Conservation (phyloP, 1,140 invertebrate genomes). For the Diachasma alloeum region DNA sequence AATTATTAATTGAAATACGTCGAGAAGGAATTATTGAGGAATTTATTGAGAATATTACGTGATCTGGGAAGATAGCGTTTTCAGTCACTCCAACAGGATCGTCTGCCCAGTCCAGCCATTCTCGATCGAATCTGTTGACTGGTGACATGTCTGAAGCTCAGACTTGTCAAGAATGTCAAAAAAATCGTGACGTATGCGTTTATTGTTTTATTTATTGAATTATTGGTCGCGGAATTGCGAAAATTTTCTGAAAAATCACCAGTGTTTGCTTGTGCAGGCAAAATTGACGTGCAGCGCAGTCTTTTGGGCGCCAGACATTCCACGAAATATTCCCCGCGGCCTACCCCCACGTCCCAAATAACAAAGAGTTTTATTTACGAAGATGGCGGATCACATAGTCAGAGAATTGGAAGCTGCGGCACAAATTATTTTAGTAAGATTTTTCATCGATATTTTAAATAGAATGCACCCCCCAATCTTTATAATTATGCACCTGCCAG, state of each 20-base stretch:
- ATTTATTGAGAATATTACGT: constrained; percentile 36
- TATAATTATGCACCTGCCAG: neutral
- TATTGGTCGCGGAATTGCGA: too few species aligned
- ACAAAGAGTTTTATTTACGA: constrained; percentile 33
- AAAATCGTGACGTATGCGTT: too few species aligned
- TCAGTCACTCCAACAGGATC: constrained; percentile 39
- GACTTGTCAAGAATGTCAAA: too few species aligned
- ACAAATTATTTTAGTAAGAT: constrained; percentile 74
- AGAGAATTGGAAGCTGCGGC: constrained; percentile 74
- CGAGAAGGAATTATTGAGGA: neutral
- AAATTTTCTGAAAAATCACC: too few species aligned
- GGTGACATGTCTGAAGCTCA: too few species aligned
- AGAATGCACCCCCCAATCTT: neutral
- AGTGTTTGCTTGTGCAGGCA: too few species aligned
- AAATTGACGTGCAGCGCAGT: too few species aligned
- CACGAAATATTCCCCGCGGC: too few species aligned
- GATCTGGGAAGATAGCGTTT: constrained; percentile 44
- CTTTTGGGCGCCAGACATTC: too few species aligned
- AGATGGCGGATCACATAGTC: constrained; percentile 63
- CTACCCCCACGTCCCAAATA: too few species aligned
- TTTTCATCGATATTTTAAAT: neutral
- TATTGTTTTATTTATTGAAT: too few species aligned
- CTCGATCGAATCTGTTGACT: neutral
- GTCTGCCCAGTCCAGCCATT: neutral
- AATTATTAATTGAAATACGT: neutral